Conservation (phyloP, 2,888 invertebrate genomes). For the Celastrina argiolus region DNA sequence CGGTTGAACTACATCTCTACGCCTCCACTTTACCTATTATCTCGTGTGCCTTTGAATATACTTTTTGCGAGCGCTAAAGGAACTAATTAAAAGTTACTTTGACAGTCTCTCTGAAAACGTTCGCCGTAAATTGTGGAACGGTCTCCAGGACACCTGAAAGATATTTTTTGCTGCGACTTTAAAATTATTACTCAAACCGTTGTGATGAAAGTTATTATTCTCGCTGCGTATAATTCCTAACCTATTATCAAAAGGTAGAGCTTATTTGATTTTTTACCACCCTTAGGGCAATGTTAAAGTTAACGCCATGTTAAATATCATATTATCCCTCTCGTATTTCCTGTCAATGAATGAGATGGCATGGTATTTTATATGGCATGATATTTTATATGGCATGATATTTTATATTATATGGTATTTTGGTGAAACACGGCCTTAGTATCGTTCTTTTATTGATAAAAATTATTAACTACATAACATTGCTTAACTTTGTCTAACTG, state of each 20-base stretch:
- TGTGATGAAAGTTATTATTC: conserved; percentile 18
- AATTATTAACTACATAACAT: too few species aligned
- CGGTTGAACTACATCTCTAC: conserved; percentile 26
- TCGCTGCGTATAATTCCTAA: neutral
- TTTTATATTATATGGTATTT: too few species aligned
- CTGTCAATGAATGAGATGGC: too few species aligned
- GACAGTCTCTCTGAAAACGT: conserved; percentile 19
- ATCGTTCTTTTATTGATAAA: too few species aligned
- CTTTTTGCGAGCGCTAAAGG: conserved; percentile 15
- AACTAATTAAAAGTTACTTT: conserved; percentile 22
- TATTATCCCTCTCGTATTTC: too few species aligned
- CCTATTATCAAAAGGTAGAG: conserved; percentile 3
- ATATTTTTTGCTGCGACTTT: conserved; percentile 19
- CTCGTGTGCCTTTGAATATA: conserved; percentile 20
- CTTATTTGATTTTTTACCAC: neutral
- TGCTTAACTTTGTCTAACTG: too few species aligned
- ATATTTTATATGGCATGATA: too few species aligned
- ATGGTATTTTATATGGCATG: too few species aligned
- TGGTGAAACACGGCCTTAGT: too few species aligned
- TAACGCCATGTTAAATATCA: too few species aligned
- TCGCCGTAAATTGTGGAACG: conserved; percentile 17
- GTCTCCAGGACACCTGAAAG: conserved; percentile 10
- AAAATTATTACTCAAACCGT: conserved; percentile 20
- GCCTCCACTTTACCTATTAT: conserved; percentile 15
- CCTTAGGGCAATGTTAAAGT: neutral